These are phyloP conservation scores for Manis javanica DNA, from an alignment of 2,797 vertebrate genomes.

Conservation along the genomic window DNA sequence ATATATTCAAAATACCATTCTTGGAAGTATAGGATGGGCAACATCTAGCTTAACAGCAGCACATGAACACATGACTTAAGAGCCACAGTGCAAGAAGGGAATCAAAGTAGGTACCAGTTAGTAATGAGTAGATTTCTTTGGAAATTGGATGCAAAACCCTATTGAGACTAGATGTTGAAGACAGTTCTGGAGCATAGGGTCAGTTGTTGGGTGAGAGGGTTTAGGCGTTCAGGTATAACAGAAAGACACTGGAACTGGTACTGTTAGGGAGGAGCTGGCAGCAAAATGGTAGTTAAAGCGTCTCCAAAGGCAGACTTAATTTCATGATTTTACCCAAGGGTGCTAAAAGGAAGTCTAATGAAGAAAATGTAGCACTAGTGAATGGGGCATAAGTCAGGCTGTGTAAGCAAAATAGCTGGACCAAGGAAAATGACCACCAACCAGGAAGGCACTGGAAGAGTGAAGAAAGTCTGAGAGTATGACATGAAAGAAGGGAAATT, in stretches of 20 bases:
- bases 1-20: background rate
- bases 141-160: background rate
- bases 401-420: background rate
- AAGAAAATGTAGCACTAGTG: background rate
- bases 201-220: background rate
- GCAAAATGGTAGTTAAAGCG: background rate
- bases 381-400: background rate
- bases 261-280: background rate
- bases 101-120: background rate
- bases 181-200: background rate
- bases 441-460: background rate
- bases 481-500: background rate
- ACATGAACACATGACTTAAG: background rate
- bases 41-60: background rate
- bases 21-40: background rate
- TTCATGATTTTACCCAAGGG: background rate
- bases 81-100: background rate
- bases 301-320: background rate
- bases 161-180: background rate
- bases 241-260: background rate
- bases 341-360: constrained; percentile 21
- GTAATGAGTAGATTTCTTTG: constrained; percentile 4
- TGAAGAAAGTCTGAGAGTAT: background rate
- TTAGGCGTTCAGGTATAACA: background rate
- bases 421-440: background rate